Percentiles rank a stretch among this genome's conserved stretches.
phyloP scores from a whole-genome alignment of 2,797 vertebrate genomes.

The Falco berigora region DNA sequence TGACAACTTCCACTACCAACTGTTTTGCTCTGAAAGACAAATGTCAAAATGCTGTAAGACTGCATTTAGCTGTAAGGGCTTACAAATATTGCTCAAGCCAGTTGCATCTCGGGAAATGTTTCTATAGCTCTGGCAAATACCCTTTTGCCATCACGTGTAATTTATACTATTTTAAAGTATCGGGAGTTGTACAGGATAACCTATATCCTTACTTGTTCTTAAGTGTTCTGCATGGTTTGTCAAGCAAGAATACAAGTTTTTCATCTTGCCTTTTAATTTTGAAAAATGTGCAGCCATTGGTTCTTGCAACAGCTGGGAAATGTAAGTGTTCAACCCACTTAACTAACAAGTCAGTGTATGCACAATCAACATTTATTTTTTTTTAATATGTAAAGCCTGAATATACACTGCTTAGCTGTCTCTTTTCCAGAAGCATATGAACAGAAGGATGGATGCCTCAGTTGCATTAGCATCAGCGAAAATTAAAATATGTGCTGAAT shows the following conservation, averaged over 20 bases:
- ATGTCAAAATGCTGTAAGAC: not conserved
- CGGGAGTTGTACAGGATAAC: not conserved
- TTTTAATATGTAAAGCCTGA: not conserved
- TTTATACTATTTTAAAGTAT: not conserved
- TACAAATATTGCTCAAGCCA: not conserved
- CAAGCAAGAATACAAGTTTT: not conserved
- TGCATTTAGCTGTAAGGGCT: not conserved
- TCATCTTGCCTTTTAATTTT: not conserved
- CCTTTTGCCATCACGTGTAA: not conserved
- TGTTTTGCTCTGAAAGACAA: slow-evolving; percentile 11
- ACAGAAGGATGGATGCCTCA: not conserved
- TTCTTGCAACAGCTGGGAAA: slow-evolving; percentile 1
- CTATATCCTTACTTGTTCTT: not conserved
- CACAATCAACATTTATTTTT: slow-evolving; percentile 18
- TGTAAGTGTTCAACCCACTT: not conserved
- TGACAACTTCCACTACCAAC: not conserved
- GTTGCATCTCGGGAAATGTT: not conserved
- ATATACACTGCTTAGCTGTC: not conserved
- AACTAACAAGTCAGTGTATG: not conserved
- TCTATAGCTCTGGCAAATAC: not conserved
- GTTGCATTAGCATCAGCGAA: not conserved
- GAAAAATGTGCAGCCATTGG: not conserved
- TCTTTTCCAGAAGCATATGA: not conserved
- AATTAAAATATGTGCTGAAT: not conserved
- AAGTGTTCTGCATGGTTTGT: not conserved